Evolutionary conservation across 2,113 vertebrate genomes (phyloP), one percentile per base, ranked within the genome.

Genomic region (Prochilodus magdalenae): DNA sequence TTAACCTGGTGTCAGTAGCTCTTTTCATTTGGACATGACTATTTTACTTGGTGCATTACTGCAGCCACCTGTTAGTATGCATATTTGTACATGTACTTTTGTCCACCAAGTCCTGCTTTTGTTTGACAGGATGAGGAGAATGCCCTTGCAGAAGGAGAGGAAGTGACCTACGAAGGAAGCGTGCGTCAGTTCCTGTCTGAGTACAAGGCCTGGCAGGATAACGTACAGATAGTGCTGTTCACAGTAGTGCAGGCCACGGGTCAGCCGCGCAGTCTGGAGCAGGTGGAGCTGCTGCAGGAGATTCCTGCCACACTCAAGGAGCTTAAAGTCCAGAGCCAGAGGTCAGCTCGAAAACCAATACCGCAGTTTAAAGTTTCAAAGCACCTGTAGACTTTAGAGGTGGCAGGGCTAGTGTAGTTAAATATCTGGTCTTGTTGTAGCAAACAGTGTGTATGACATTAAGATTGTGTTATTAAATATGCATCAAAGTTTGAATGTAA

Each of bases 151-250:
- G 98, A 99, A 13, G 97, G 97, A 67, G 98, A 99, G 92, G 97
- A 99, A 73, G 94, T 99, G 90, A 93, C 95, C 8, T 99, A 98
- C 78, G 97, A 99, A 83, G 97, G 95, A 72, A 99, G 98, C 60
- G 98, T 99, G 84, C 96, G 98, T 40, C 96, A 98, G 88, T 99
- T 97, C 92, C 93, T 99, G 89, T 91, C 95, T 0, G 96, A 99
- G 93, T 99, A 99, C 92, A 99, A 99, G 86, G 97, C 95, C 0
- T 99, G 98, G 98, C 98, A 99, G 87, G 98, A 99, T 91, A 99
- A 98, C 91, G 95, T 99, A 90, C 98, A 99, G 93, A 96, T 97
- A 1, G 98, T 98, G 78, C 87, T 99, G 80, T 98, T 99, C 91
- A 99, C 97, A 0, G 94, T 99, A 88, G 96, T 99, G 71, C 98